A percentile compares a stretch with the other conserved stretches of the same genome.
Evolutionary conservation across 2,113 vertebrate species (phyloP).

Genomic region (Hemiscyllium ocellatum): DNA sequence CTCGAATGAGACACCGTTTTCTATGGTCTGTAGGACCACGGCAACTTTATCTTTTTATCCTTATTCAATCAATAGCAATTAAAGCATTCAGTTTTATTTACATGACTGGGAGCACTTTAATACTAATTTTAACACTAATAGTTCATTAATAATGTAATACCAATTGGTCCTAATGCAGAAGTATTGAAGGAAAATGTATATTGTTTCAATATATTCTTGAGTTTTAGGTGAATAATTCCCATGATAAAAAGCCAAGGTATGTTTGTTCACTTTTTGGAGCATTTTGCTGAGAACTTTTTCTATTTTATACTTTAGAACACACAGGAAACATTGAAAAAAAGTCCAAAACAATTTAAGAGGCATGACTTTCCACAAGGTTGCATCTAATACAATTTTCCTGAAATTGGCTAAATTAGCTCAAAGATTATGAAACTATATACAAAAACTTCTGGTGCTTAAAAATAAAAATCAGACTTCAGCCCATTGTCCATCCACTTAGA

Average conservation of each 20-base stretch:
- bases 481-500: no score
- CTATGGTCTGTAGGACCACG: no score
- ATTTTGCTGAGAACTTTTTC: neutral
- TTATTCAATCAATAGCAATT: neutral
- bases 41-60: no score
- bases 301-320: neutral
- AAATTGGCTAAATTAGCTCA: no score
- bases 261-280: neutral
- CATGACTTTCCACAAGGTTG: no score
- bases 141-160: no score
- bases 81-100: neutral
- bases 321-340: neutral
- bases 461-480: no score
- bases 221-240: neutral
- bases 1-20: no score
- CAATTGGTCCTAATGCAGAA: neutral
- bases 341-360: no score
- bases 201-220: neutral
- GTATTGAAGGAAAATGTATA: neutral
- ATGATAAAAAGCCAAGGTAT: neutral
- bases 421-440: no score
- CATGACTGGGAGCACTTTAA: neutral
- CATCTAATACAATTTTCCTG: no score
- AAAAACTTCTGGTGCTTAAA: no score
- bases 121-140: neutral